Conservation (phyloP, 2,113 vertebrate genomes). For the Oncorhynchus clarkii region DNA sequence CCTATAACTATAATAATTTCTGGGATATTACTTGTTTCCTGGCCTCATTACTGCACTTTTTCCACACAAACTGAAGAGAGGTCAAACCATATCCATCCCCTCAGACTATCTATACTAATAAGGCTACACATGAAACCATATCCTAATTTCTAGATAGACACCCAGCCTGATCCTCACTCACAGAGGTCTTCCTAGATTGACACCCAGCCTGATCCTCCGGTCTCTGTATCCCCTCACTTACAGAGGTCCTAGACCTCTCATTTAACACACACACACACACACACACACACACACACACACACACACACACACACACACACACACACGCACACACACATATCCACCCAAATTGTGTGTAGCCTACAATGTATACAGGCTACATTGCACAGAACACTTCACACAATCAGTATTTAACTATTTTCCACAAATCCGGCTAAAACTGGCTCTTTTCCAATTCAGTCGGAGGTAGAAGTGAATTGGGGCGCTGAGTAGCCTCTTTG, state of each 20-base stretch:
- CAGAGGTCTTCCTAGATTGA: not conserved
- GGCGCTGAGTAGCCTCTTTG: not conserved
- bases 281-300: not conserved
- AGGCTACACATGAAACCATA: not conserved
- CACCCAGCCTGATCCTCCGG: not conserved
- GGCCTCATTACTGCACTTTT: not conserved
- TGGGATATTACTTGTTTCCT: not conserved
- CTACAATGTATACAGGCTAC: too few relatives aligned
- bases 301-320: slow-evolving; percentile 3
- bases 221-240: not conserved
- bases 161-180: not conserved
- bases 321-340: not conserved
- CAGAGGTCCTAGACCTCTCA: not conserved
- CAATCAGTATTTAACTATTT: not conserved
- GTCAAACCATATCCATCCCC: not conserved
- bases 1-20: not conserved
- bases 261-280: not conserved
- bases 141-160: not conserved
- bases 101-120: not conserved
- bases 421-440: not conserved
- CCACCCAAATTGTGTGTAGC: not conserved
- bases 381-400: not conserved
- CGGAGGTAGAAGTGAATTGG: too few relatives aligned
- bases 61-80: not conserved
- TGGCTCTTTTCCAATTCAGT: not conserved